Conservation (phyloP, 2,797 vertebrate genomes). For the Chaetophractus vellerosus region DNA sequence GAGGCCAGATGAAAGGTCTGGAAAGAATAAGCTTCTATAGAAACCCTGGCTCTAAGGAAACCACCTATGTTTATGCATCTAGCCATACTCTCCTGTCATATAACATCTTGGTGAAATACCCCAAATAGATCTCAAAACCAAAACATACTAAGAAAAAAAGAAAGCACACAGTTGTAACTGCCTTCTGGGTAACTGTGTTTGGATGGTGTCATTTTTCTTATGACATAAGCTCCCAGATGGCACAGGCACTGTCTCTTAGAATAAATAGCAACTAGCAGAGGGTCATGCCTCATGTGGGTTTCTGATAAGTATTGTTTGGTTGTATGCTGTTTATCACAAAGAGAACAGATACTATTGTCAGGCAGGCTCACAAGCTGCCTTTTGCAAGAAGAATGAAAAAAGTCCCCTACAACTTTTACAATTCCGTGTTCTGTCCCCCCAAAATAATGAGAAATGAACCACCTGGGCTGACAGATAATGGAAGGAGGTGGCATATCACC, state of each 20-base stretch:
- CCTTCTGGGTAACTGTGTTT: constrained; percentile 54
- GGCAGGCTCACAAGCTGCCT: constrained; percentile 12
- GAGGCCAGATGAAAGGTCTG: not conserved
- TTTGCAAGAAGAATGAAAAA: constrained; percentile 45
- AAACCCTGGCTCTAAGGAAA: not conserved
- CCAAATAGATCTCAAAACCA: constrained; percentile 8
- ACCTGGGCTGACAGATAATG: not conserved
- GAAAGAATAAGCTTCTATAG: not conserved
- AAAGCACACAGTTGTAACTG: constrained; percentile 1
- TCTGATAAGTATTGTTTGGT: constrained; percentile 76
- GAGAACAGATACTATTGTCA: constrained; percentile 58
- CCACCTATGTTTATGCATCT: not conserved
- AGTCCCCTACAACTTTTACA: not conserved
- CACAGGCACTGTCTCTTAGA: constrained; percentile 63
- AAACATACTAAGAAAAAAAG: constrained; percentile 39
- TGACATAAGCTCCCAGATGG: constrained; percentile 75
- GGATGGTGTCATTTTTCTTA: constrained; percentile 79
- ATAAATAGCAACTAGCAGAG: constrained; percentile 75
- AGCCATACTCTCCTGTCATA: not conserved
- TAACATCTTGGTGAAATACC: constrained; percentile 21
- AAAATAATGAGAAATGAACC: not conserved
- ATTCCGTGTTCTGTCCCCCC: constrained; percentile 13
- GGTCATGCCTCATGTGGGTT: constrained; percentile 73
- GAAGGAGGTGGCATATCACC: not conserved
- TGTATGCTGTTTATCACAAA: constrained; percentile 76